Evolutionary conservation across 1,140 invertebrate species (phyloP).

Genomic region (Trichogramma pretiosum): DNA sequence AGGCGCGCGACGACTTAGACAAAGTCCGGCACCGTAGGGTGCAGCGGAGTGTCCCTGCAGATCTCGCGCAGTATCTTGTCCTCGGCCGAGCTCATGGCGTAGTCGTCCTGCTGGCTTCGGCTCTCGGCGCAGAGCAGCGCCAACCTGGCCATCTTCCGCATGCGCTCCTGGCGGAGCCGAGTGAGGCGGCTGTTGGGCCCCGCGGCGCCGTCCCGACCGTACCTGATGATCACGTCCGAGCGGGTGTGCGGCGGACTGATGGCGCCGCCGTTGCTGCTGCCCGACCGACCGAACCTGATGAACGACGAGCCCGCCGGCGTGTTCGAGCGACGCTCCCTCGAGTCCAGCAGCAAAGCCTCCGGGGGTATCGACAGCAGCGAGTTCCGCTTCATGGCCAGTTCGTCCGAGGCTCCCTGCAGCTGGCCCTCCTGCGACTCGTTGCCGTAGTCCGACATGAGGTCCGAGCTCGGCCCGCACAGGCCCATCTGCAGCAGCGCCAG

Average conservation of each 20-base stretch:
- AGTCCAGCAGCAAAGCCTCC: conserved; percentile 19
- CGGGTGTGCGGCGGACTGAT: conserved; percentile 25
- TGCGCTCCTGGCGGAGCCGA: conserved; percentile 10
- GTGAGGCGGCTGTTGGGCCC: conserved; percentile 11
- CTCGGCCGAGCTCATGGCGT: conserved; percentile 7
- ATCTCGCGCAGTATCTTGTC: conserved; percentile 11
- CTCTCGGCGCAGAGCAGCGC: conserved; percentile 13
- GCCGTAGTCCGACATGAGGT: background rate
- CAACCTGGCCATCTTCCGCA: conserved; percentile 7
- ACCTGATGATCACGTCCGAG: conserved; percentile 39
- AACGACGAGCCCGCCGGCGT: conserved; percentile 31
- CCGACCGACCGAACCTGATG: conserved; percentile 34
- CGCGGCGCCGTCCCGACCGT: conserved; percentile 32
- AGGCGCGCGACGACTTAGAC: background rate
- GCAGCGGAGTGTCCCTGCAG: conserved; percentile 15
- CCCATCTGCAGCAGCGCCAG: background rate
- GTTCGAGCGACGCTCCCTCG: conserved; percentile 32
- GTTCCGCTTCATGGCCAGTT: background rate
- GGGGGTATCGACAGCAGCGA: background rate
- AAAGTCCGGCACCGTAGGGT: conserved; percentile 16
- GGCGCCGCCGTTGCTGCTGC: conserved; percentile 10
- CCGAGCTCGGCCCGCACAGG: background rate
- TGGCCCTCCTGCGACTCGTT: background rate
- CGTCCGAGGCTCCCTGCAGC: too few relatives aligned
- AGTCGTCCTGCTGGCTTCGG: conserved; percentile 10